Percentiles rank a stretch among this genome's conserved stretches.
Conservation (phyloP, 1,140 invertebrate species). For the Drosophila elegans region DNA sequence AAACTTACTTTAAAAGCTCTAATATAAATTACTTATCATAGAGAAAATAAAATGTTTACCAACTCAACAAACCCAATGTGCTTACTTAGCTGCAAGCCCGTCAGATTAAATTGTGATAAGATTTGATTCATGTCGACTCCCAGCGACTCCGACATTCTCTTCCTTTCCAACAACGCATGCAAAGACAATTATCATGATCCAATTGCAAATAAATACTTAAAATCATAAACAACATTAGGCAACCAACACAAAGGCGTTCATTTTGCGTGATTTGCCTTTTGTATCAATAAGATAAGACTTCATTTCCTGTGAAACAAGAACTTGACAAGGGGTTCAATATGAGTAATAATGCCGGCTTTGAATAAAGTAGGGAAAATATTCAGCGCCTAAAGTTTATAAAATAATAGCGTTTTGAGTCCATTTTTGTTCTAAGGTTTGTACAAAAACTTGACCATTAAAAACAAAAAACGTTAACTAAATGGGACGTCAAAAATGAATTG, state of each 20-base stretch:
- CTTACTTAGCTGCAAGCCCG: slow-evolving; percentile 59
- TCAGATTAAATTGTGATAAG: slow-evolving; percentile 41
- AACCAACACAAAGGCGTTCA: slow-evolving; percentile 46
- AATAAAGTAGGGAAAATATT: no score
- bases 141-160: slow-evolving; percentile 1
- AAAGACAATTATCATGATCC: slow-evolving; percentile 49
- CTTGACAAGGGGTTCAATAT: neutral
- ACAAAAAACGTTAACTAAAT: no score
- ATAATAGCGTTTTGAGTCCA: no score
- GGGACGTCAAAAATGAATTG: no score
- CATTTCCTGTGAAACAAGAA: slow-evolving; percentile 43
- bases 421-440: no score
- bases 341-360: neutral
- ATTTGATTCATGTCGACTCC: slow-evolving; percentile 13
- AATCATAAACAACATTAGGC: slow-evolving; percentile 41
- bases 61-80: slow-evolving; percentile 22
- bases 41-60: slow-evolving; percentile 32
- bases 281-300: slow-evolving; percentile 40
- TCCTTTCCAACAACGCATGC: neutral
- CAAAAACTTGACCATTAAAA: no score
- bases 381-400: no score
- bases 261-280: slow-evolving; percentile 35
- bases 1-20: no score
- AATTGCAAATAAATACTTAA: slow-evolving; percentile 43
- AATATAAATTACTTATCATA: slow-evolving; percentile 4